Base-by-base conservation (phyloP, 2,797 vertebrate genomes). In the Xyrichtys novacula region DNA sequence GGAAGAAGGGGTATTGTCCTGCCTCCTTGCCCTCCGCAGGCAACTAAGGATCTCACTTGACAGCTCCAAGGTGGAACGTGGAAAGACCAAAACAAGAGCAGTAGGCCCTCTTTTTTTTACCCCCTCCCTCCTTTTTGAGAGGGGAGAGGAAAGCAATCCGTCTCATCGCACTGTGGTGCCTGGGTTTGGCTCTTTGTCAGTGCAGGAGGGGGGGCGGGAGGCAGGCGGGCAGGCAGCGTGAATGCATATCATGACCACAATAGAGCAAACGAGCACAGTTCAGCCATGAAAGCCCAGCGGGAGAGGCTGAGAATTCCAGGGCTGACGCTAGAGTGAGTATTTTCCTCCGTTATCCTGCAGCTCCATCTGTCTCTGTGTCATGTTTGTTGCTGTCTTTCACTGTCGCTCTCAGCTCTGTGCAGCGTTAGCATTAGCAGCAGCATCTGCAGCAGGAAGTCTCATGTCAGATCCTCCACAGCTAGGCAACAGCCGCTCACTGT, bases 291-390 rank as follows among this genome's bases (percentile, higher is more conserved):
- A 98, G 95, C 97, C 94, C 97, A 99, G 94, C 96, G 97, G 94
- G 98, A 99, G 92, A 95, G 98, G 92, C 96, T 99, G 85, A 96
- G 98, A 87, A 99, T 99, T 94, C 97, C 98, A 64, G 98, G 98
- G 93, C 95, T 99, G 97, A 99, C 98, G 92, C 95, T 99, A 91
- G 98, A 99, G 98, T 99, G 96, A 99, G 98, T 99, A 99, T 97
- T 94, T 91, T 91, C 93, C 83, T 85, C 91, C 90, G 52, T 80
- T 61, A 29, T 85, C 62, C 66, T 57, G 69, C 79, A 14, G 83
- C 72, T 76, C 79, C 62, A 71, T 84, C 80, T 25, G 60, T 86
- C 58, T 78, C 65, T 77, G 49, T 85, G 62, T 86, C 84, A 60
- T 82, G 17, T 83, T 54, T 85, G 79, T 81, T 86, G 85, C 85